Evolutionary conservation across 2,888 invertebrate species (phyloP), one percentile per base, ranked within the genome.

Genomic region (Drosophila kokeensis): DNA sequence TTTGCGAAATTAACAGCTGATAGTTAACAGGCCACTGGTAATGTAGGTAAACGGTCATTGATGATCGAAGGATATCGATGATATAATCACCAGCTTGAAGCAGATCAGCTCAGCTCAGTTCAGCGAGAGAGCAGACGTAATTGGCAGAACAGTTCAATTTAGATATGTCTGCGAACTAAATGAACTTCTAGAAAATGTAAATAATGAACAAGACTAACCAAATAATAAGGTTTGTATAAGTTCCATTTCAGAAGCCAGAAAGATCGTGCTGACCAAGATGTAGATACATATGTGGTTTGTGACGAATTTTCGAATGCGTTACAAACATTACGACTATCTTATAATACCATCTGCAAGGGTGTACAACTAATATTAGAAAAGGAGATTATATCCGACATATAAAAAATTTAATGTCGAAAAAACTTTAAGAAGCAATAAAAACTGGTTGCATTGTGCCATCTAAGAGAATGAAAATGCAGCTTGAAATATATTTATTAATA

Each of bases 401-500:
- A 30, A 30, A 10, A 32, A 32, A 32, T 32, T 10, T 0, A 0
- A 32, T 42, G 42, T 21, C 11, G 13, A 13, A 45, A 15, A 45
- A 21, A 21, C 7, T 13, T 4, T 45, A 21, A 21, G 21, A 15
- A 21, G 45, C 3, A 13, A 45, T 21, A 15, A 13, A 7, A 15
- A 21, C 21, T 13, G 3, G 13, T 18, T 38, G n/a, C n/a, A 11
- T n/a, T 2, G 5, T 5, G n/a, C 5, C n/a, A 40, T n/a, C n/a
- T 10, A 11, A 40, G 11, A 5, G n/a, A 40, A 5, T n/a, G 11
- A n/a, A 40, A 57, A 13, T 73, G 67, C 69, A 54, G 58, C 30
- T 54, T 58, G 27, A 62, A 18, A 62, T 50, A 45, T 2, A 38
- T 78, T 80, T 81, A 76, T 83, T 73, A 4, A 54, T 10, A 3